Conservation (phyloP, 2,797 vertebrate genomes). For the Syngnathus acus region DNA sequence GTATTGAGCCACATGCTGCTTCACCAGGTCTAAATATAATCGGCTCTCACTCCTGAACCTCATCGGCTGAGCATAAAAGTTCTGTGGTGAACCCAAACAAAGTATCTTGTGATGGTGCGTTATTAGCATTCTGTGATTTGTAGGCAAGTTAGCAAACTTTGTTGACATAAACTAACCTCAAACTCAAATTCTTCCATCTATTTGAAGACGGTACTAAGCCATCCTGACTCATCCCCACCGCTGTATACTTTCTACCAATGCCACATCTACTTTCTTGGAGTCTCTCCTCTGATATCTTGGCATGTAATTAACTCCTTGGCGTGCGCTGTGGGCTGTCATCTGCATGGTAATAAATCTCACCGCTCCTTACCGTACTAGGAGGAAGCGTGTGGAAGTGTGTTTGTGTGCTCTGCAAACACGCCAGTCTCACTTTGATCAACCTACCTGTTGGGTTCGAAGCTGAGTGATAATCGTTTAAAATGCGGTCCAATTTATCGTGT, state of each 20-base stretch:
- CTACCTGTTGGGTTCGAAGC: conserved; percentile 24
- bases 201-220: too few species aligned
- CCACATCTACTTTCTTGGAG: conserved; percentile 59
- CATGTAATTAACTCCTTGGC: conserved; percentile 67
- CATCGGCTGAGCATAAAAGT: neutral
- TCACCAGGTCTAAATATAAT: neutral
- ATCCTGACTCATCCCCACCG: conserved; percentile 24
- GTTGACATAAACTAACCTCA: too few species aligned
- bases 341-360: conserved; percentile 64
- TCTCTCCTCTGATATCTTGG: conserved; percentile 60
- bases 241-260: conserved; percentile 33
- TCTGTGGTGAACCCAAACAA: neutral
- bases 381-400: conserved; percentile 19
- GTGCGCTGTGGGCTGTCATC: conserved; percentile 60
- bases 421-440: conserved; percentile 35
- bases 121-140: neutral
- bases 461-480: conserved; percentile 31
- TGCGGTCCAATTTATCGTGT: conserved; percentile 29
- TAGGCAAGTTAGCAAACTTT: too few species aligned
- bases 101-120: neutral
- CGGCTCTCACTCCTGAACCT: too few species aligned
- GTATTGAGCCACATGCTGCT: neutral
- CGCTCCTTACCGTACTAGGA: conserved; percentile 43
- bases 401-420: conserved; percentile 40
- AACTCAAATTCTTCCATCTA: too few species aligned